Conservation (phyloP, 2,113 vertebrate genomes). For the Oncorhynchus kisutch region DNA sequence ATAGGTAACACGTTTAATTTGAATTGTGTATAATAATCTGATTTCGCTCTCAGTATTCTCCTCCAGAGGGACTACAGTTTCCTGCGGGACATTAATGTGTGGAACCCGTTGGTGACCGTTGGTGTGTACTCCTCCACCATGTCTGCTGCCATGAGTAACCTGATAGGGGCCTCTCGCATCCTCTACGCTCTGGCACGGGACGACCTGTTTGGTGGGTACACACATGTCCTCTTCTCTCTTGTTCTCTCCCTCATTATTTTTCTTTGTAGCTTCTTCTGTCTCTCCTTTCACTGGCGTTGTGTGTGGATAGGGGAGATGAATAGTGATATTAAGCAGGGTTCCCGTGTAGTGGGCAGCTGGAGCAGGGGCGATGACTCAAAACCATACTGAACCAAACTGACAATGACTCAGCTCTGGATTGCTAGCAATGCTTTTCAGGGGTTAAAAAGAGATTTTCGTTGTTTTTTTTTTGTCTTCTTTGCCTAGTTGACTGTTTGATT, state of each 20-base stretch:
- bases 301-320: too few species aligned
- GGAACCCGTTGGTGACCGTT: constrained; percentile 80
- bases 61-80: constrained; percentile 87
- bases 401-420: too few species aligned
- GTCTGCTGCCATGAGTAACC: constrained; percentile 87
- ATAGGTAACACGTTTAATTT: too few species aligned
- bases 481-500: too few species aligned
- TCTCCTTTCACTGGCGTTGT: too few species aligned
- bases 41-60: constrained; percentile 64
- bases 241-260: neutral
- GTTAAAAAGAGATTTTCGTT: too few species aligned
- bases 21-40: neutral
- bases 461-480: too few species aligned
- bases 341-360: constrained; percentile 25
- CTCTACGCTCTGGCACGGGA: constrained; percentile 86
- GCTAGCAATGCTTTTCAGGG: too few species aligned
- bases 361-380: constrained; percentile 22
- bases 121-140: constrained; percentile 87
- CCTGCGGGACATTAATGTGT: constrained; percentile 84
- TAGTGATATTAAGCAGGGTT: constrained; percentile 21
- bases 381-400: too few species aligned
- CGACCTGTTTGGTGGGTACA: constrained; percentile 83
- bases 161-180: constrained; percentile 88
- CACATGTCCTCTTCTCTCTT: neutral
- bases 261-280: too few species aligned